phyloP scores from a whole-genome alignment of 2,888 invertebrate species.

The Odontothrips loti region DNA sequence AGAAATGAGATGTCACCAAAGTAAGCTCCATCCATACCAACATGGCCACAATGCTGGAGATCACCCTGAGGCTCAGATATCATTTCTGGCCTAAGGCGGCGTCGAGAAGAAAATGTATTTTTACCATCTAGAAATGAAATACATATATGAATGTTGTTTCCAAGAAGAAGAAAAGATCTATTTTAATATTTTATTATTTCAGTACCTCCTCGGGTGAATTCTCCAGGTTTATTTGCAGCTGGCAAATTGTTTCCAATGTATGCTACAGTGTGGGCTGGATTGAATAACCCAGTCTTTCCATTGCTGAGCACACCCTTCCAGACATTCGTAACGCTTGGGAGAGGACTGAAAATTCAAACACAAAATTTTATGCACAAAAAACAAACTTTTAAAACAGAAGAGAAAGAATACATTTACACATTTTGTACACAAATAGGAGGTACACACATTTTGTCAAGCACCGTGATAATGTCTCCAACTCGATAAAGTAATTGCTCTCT shows the following conservation, averaged over 20 bases:
- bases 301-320: conserved; percentile 90
- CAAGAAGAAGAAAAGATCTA: background rate
- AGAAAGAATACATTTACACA: conserved; percentile 40
- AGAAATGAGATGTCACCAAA: conserved; percentile 88
- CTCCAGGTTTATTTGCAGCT: conserved; percentile 53
- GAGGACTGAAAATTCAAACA: conserved; percentile 48
- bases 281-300: conserved; percentile 90
- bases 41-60: conserved; percentile 92
- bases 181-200: background rate
- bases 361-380: conserved; percentile 15
- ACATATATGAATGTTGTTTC: background rate
- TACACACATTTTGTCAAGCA: conserved; percentile 71
- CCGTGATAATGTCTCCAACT: conserved; percentile 86
- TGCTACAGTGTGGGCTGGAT: conserved; percentile 83
- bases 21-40: conserved; percentile 93
- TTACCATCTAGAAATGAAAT: conserved; percentile 52
- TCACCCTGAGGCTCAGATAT: conserved; percentile 97
- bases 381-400: conserved; percentile 29
- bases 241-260: conserved; percentile 75
- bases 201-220: conserved; percentile 47
- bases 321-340: conserved; percentile 51
- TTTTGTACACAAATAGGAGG: background rate
- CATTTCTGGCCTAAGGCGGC: conserved; percentile 76
- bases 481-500: conserved; percentile 75
- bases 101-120: conserved; percentile 52